phyloP scores from a whole-genome alignment of 2,888 invertebrate genomes.

The Syritta pipiens region DNA sequence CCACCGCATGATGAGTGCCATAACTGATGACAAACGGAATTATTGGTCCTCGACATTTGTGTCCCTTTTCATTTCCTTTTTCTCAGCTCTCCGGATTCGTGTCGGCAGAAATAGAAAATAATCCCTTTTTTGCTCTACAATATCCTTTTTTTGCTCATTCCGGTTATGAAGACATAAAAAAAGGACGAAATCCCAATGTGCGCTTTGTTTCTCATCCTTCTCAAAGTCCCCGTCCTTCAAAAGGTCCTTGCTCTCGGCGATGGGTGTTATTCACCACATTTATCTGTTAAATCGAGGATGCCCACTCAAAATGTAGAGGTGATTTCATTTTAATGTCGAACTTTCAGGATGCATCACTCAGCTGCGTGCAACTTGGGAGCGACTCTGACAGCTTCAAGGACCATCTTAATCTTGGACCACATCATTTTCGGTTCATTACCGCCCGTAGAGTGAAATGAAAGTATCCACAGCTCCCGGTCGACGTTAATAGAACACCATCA shows the following conservation, averaged over 20 bases:
- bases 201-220: constrained; percentile 30
- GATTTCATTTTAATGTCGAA: no score
- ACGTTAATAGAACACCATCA: neutral
- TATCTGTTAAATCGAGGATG: constrained; percentile 46
- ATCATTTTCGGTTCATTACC: constrained; percentile 2
- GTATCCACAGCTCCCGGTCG: no score
- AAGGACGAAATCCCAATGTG: constrained; percentile 24
- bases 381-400: no score
- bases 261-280: constrained; percentile 46
- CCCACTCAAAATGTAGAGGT: neutral
- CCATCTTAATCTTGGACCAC: no score
- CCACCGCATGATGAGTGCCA: constrained; percentile 27
- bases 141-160: constrained; percentile 7
- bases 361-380: constrained; percentile 13
- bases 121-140: neutral
- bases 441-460: neutral
- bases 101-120: neutral
- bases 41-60: constrained; percentile 37
- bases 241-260: constrained; percentile 37
- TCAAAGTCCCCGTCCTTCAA: no score
- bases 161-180: constrained; percentile 32
- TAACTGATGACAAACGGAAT: constrained; percentile 42
- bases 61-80: constrained; percentile 15
- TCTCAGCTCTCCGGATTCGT: neutral
- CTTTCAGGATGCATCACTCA: neutral